These are phyloP conservation scores for Riptortus pedestris DNA, from an alignment of 1,140 invertebrate genomes.

Conservation along the genomic window DNA sequence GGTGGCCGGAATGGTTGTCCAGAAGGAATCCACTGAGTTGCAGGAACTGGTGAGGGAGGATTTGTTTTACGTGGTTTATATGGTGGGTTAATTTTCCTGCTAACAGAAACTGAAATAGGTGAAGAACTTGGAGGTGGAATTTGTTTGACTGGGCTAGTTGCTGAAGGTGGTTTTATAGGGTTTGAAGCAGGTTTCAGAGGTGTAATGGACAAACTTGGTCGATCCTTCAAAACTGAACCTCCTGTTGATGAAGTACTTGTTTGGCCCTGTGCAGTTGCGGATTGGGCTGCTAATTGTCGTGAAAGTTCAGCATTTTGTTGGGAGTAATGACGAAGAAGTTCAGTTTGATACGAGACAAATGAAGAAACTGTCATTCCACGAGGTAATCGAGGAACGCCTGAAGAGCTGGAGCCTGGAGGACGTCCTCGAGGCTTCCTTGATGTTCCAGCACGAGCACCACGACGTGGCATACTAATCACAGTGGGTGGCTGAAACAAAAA, in stretches of 20 bases:
- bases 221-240: constrained; percentile 15
- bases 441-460: constrained; percentile 2
- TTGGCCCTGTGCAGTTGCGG: not conserved
- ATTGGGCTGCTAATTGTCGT: not conserved
- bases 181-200: constrained; percentile 12
- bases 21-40: not conserved
- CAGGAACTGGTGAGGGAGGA: not conserved
- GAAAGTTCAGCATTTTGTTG: constrained; percentile 1
- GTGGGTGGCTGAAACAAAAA: not conserved
- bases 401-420: constrained; percentile 3
- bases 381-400: constrained; percentile 6
- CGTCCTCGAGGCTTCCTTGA: constrained; percentile 13
- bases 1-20: not conserved
- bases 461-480: not conserved
- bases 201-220: constrained; percentile 23
- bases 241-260: not conserved
- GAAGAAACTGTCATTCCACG: not conserved
- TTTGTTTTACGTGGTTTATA: constrained; percentile 2
- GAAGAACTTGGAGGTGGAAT: not conserved
- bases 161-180: not conserved
- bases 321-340: not conserved
- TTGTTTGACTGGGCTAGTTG: not conserved
- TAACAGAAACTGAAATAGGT: constrained; percentile 11
- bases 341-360: not conserved
- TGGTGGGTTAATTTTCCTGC: not conserved